phyloP scores from a whole-genome alignment of 2,113 vertebrate species.

The Pan troglodytes region DNA sequence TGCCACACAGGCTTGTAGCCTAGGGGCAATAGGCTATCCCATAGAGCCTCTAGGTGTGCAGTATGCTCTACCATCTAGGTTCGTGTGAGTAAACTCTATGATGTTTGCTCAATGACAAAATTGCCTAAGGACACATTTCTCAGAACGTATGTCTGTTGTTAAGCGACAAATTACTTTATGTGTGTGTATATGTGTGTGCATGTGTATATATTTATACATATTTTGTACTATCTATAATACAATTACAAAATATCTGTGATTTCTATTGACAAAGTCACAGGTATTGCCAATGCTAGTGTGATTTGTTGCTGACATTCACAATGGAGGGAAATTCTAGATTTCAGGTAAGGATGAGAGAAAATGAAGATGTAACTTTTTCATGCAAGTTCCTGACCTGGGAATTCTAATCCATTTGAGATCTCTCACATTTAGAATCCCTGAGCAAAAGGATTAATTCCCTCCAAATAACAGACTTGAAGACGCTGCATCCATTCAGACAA shows the following conservation, averaged over 20 bases:
- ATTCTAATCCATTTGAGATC: background rate
- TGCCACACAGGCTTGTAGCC: background rate
- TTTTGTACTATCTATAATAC: background rate
- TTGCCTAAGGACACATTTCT: background rate
- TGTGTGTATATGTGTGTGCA: too few relatives aligned
- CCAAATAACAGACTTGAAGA: background rate
- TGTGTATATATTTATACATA: background rate
- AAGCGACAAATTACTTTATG: background rate
- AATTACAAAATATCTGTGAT: background rate
- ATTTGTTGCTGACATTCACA: background rate
- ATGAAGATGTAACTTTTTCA: background rate
- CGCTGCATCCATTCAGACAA: background rate
- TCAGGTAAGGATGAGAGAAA: background rate
- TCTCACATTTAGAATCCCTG: background rate
- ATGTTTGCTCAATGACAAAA: background rate
- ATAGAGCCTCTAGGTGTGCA: background rate
- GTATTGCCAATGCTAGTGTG: background rate
- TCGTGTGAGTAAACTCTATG: background rate
- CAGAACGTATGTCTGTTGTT: background rate
- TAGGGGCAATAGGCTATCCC: background rate
- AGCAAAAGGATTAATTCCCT: background rate
- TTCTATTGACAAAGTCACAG: background rate
- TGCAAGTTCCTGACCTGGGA: background rate
- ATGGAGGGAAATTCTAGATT: background rate
- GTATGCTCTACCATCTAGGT: background rate